Conservation (phyloP, 2,113 vertebrate species). For the Raja brachyura region DNA sequence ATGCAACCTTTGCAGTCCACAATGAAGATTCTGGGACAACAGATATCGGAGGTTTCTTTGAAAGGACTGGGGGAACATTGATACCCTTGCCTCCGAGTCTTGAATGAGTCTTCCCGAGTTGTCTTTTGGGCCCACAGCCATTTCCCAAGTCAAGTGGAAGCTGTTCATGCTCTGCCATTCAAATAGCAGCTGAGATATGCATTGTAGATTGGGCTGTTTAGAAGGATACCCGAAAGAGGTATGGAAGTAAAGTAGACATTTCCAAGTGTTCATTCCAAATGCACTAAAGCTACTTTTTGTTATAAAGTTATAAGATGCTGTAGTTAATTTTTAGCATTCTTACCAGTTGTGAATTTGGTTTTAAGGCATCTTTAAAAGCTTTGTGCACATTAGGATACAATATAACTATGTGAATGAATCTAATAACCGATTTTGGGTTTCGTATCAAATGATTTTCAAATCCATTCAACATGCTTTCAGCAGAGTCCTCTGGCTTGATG, state of each 20-base stretch:
- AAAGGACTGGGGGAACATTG: background rate
- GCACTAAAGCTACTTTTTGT: background rate
- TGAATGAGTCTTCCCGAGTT: background rate
- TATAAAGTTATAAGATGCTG: background rate
- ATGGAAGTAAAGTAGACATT: background rate
- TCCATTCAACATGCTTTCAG: conserved; percentile 46
- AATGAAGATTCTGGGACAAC: background rate
- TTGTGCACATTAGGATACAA: conserved; percentile 41
- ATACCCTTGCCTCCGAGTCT: background rate
- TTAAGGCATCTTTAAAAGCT: conserved; percentile 43
- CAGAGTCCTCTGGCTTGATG: conserved; percentile 40
- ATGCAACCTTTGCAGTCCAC: too few species aligned
- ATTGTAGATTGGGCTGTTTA: background rate
- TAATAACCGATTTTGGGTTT: conserved; percentile 40
- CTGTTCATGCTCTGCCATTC: background rate
- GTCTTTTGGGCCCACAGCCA: background rate
- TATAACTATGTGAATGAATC: conserved; percentile 46
- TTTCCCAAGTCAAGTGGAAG: background rate
- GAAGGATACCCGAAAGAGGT: background rate
- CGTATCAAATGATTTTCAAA: conserved; percentile 46
- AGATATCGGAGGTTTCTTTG: background rate
- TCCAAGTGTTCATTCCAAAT: background rate
- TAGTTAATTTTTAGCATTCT: background rate
- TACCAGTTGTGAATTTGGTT: conserved; percentile 41
- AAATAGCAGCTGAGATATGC: background rate